These are phyloP conservation scores for Entomyzon cyanotis DNA, from an alignment of 2,113 vertebrate species.

Conservation along the genomic window DNA sequence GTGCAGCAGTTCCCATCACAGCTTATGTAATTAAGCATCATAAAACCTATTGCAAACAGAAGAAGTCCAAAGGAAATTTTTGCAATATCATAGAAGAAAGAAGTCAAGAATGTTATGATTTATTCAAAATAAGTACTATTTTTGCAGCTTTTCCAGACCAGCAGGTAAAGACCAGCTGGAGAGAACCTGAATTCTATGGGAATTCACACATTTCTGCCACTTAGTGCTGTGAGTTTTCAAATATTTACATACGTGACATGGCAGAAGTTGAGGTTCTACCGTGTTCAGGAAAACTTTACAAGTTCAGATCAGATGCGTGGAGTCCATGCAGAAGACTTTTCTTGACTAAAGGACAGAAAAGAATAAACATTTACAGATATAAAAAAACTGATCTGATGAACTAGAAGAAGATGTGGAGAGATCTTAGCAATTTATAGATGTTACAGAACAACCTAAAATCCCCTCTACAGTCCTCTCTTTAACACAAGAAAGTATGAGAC, in stretches of 20 bases:
- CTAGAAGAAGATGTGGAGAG: not conserved
- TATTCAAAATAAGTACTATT: not conserved
- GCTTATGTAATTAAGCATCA: constrained; percentile 48
- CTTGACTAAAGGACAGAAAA: not conserved
- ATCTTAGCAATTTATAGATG: not conserved
- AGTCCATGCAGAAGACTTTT: not conserved
- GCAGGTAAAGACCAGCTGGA: not conserved
- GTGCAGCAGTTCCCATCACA: not conserved
- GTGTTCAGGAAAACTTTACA: not conserved
- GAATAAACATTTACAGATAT: not conserved
- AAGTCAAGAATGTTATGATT: not conserved
- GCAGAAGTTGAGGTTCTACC: not conserved
- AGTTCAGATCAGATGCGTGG: not conserved
- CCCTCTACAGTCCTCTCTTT: not conserved
- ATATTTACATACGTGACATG: not conserved
- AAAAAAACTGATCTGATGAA: not conserved
- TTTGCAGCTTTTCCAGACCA: not conserved
- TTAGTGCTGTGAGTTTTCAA: not conserved
- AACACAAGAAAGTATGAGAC: not conserved
- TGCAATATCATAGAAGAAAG: not conserved
- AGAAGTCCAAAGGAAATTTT: not conserved
- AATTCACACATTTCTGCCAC: not conserved
- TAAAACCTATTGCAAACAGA: not conserved
- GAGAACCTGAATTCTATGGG: not conserved
- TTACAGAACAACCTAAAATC: not conserved